Evolutionary conservation across 53 echinoderm and acorn worm genomes (phyloP).

Genomic region (Echinometra lucunter): DNA sequence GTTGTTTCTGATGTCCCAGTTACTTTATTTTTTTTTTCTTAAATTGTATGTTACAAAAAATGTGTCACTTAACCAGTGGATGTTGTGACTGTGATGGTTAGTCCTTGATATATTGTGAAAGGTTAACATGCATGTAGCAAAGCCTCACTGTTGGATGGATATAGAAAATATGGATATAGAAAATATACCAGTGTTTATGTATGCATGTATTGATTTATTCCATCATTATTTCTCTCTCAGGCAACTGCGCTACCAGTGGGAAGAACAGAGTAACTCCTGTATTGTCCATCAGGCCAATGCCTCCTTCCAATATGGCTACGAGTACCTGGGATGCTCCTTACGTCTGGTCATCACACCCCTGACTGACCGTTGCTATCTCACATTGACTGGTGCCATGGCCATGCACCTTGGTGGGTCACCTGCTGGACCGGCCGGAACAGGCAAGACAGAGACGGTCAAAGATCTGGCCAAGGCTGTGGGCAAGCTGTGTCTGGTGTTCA

Average conservation of each 20-base stretch:
- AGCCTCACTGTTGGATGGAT: background rate
- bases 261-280: constrained; percentile 98
- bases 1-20: too few relatives aligned
- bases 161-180: background rate
- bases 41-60: too few relatives aligned
- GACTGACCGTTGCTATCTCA: constrained; percentile 97
- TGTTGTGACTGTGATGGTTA: background rate
- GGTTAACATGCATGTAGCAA: background rate
- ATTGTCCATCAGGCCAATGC: constrained; percentile 95
- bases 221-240: constrained; percentile 55
- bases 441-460: constrained; percentile 99
- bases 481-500: constrained; percentile 97
- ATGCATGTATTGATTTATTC: background rate
- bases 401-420: constrained; percentile 97
- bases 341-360: constrained; percentile 98
- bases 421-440: constrained; percentile 97
- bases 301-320: constrained; percentile 96
- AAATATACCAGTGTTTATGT: background rate
- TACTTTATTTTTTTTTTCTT: too few relatives aligned
- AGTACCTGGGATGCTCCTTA: constrained; percentile 98
- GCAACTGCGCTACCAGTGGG: constrained; percentile 99
- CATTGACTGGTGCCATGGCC: constrained; percentile 93
- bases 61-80: too few relatives aligned
- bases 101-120: background rate
- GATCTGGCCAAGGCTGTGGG: constrained; percentile 97